phyloP scores from a whole-genome alignment of 2,797 vertebrate genomes.

The Sandelia bainsii region DNA sequence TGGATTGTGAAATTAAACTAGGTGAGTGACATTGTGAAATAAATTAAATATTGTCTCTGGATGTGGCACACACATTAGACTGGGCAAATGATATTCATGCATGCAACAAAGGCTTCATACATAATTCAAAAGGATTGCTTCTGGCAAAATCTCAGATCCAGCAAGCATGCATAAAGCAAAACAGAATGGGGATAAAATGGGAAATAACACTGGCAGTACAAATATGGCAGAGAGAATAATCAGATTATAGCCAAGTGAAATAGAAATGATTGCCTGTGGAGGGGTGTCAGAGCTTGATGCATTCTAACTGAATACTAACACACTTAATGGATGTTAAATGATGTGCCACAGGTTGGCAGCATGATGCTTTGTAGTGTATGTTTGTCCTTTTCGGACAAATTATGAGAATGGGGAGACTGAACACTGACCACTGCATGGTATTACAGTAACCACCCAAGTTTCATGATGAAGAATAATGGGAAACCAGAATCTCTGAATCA shows the following conservation, averaged over 20 bases:
- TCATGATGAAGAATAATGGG: background rate
- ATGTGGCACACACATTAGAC: conserved; percentile 75
- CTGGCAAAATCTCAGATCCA: conserved; percentile 81
- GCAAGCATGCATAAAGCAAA: conserved; percentile 75
- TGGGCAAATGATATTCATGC: conserved; percentile 80
- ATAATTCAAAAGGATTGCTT: conserved; percentile 84
- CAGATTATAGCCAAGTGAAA: conserved; percentile 81
- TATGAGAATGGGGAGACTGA: conserved; percentile 1
- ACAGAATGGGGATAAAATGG: conserved; percentile 73
- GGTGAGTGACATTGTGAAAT: conserved; percentile 72
- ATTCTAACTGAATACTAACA: conserved; percentile 71
- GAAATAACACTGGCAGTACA: conserved; percentile 78
- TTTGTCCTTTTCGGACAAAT: conserved; percentile 13
- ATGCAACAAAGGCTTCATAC: conserved; percentile 81
- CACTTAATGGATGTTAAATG: conserved; percentile 69
- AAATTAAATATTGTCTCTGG: conserved; percentile 83
- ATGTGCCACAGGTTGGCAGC: conserved; percentile 63
- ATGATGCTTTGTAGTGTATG: conserved; percentile 31
- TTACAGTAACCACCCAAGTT: background rate
- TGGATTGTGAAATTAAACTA: conserved; percentile 77
- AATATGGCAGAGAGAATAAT: conserved; percentile 79
- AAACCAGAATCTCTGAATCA: no score
- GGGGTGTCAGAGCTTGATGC: conserved; percentile 66
- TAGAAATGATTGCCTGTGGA: conserved; percentile 71
- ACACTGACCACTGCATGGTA: background rate